These are phyloP conservation scores for Lucinisca nassula DNA, from an alignment of 2,888 invertebrate species.

Conservation along the genomic window DNA sequence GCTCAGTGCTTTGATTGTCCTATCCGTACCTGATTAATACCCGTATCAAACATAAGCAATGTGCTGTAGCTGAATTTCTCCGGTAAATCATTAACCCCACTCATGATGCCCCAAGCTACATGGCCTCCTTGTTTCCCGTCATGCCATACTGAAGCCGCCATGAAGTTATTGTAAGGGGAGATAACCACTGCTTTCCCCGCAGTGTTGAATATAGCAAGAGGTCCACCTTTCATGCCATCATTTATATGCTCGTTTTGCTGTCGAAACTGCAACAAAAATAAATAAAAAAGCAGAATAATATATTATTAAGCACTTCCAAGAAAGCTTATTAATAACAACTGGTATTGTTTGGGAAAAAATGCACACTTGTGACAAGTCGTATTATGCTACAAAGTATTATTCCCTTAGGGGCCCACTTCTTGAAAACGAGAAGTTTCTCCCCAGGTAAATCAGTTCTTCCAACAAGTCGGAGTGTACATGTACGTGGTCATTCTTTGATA, in stretches of 20 bases:
- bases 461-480: too few species aligned
- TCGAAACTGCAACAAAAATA: constrained; percentile 61
- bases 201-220: constrained; percentile 75
- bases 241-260: constrained; percentile 34
- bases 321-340: too few species aligned
- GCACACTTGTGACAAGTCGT: too few species aligned
- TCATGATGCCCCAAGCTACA: constrained; percentile 82
- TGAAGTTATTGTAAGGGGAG: constrained; percentile 76
- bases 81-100: constrained; percentile 73
- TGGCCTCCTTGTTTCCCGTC: constrained; percentile 57
- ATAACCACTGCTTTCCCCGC: constrained; percentile 73
- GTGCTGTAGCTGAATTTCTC: constrained; percentile 50
- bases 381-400: too few species aligned
- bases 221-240: constrained; percentile 78
- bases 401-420: too few species aligned
- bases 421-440: too few species aligned
- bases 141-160: constrained; percentile 75
- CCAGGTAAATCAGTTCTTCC: too few species aligned
- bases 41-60: constrained; percentile 39
- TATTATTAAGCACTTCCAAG: too few species aligned
- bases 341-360: too few species aligned
- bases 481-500: too few species aligned
- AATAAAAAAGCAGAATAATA: too few species aligned
- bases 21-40: constrained; percentile 61
- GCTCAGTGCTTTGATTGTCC: too few species aligned